Percentiles rank a stretch among this genome's conserved stretches.
Evolutionary conservation across 2,797 vertebrate genomes (phyloP).

Genomic region (Esox lucius): DNA sequence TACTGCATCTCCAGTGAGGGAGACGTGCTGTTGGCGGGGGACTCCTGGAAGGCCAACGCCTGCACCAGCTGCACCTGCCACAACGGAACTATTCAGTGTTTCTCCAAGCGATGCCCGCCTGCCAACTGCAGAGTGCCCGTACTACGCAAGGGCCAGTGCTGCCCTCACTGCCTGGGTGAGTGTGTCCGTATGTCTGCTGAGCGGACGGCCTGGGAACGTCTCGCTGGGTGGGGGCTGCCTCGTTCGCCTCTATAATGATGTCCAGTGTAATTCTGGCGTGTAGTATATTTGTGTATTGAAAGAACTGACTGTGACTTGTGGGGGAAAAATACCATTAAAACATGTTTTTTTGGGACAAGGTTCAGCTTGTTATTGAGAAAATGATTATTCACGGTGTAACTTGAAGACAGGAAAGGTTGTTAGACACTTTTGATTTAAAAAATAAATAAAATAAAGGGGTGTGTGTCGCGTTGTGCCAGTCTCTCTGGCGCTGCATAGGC

Average conservation of each 20-base stretch:
- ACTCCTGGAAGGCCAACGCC: conserved; percentile 80
- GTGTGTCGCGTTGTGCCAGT: conserved; percentile 31
- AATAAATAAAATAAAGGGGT: too few relatives aligned
- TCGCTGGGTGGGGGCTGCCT: background rate
- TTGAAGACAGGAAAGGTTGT: conserved; percentile 28
- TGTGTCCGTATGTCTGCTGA: conserved; percentile 35
- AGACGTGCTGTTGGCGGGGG: conserved; percentile 73
- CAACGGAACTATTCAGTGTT: conserved; percentile 80
- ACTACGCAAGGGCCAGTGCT: conserved; percentile 83
- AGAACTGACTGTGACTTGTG: background rate
- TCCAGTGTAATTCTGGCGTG: background rate
- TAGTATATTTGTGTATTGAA: background rate
- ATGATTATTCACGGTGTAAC: conserved; percentile 28
- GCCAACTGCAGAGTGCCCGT: conserved; percentile 79
- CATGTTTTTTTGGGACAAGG: conserved; percentile 26
- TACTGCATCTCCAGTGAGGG: conserved; percentile 78
- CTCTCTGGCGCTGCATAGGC: conserved; percentile 59
- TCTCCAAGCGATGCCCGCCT: conserved; percentile 76
- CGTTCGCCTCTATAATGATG: background rate
- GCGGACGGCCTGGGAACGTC: background rate
- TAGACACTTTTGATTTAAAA: conserved; percentile 26
- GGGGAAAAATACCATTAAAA: conserved; percentile 1
- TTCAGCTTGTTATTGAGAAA: conserved; percentile 41
- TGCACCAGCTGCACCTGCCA: conserved; percentile 84
- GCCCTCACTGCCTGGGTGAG: conserved; percentile 81